These are phyloP conservation scores for Amphimallon solstitiale DNA, from an alignment of 2,888 invertebrate species.

Conservation along the genomic window DNA sequence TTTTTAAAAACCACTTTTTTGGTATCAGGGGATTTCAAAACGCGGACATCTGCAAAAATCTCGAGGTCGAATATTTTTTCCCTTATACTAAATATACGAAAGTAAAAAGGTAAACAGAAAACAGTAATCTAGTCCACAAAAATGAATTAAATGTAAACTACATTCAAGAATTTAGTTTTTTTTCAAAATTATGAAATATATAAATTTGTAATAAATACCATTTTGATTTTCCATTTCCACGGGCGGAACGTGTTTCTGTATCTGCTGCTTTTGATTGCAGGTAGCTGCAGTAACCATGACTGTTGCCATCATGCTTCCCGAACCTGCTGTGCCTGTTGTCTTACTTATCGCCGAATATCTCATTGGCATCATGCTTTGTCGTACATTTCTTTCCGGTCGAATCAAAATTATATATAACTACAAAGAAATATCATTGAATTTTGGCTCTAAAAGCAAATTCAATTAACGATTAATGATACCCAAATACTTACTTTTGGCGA, in stretches of 20 bases:
- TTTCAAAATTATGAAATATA: no score
- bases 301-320: slow-evolving; percentile 75
- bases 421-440: slow-evolving; percentile 38
- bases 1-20: no score
- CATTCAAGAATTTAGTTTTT: no score
- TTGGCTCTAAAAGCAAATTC: neutral
- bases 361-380: slow-evolving; percentile 87
- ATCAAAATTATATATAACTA: slow-evolving; percentile 90
- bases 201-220: slow-evolving; percentile 4
- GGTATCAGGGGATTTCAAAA: no score
- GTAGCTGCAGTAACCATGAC: slow-evolving; percentile 75
- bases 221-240: slow-evolving; percentile 50
- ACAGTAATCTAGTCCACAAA: no score
- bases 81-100: no score
- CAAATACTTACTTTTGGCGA: slow-evolving; percentile 82
- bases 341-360: slow-evolving; percentile 72
- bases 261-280: slow-evolving; percentile 74
- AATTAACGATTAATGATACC: neutral
- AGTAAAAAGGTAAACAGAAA: no score
- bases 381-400: slow-evolving; percentile 88
- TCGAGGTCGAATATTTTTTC: no score
- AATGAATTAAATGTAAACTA: no score
- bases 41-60: no score
- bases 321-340: slow-evolving; percentile 69
- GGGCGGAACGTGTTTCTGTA: slow-evolving; percentile 71